phyloP scores from a whole-genome alignment of 2,888 invertebrate species.

The Zelleria hepariella region DNA sequence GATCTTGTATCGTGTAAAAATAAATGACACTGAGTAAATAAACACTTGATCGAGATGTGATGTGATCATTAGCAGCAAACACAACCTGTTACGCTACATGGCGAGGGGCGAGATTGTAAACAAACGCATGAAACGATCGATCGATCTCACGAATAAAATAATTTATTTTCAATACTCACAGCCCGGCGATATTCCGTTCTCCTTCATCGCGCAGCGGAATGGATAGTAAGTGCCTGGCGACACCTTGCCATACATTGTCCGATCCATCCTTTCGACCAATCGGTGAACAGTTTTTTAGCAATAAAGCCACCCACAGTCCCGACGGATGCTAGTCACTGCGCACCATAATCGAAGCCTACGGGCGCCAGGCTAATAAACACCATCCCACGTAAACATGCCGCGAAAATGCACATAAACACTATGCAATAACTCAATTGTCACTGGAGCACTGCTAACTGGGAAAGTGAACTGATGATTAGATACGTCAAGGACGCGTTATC shows the following conservation, averaged over 20 bases:
- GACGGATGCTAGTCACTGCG: slow-evolving; percentile 39
- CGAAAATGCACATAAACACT: slow-evolving; percentile 37
- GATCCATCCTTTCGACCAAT: slow-evolving; percentile 78
- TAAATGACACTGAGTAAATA: slow-evolving; percentile 33
- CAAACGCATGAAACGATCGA: slow-evolving; percentile 18
- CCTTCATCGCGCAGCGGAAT: slow-evolving; percentile 85
- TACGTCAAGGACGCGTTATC: slow-evolving; percentile 27
- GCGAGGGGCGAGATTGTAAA: slow-evolving; percentile 22
- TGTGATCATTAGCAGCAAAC: slow-evolving; percentile 26
- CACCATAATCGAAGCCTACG: slow-evolving; percentile 67
- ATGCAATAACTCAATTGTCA: slow-evolving; percentile 25
- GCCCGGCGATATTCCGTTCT: slow-evolving; percentile 87
- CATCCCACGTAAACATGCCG: slow-evolving; percentile 30
- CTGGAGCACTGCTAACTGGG: background rate
- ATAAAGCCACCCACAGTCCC: slow-evolving; percentile 59
- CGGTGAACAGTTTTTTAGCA: slow-evolving; percentile 48
- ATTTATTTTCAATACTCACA: slow-evolving; percentile 75
- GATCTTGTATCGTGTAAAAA: slow-evolving; percentile 32
- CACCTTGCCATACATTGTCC: slow-evolving; percentile 92
- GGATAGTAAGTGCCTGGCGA: slow-evolving; percentile 88
- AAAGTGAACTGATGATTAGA: background rate
- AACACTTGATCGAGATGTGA: slow-evolving; percentile 20
- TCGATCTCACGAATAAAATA: slow-evolving; percentile 7
- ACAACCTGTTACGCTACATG: slow-evolving; percentile 21
- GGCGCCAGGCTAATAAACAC: slow-evolving; percentile 12